These are phyloP conservation scores for Chondrosia reniformis DNA, from an alignment of 37 sponge, comb jelly and placozoan genomes.

Conservation along the genomic window DNA sequence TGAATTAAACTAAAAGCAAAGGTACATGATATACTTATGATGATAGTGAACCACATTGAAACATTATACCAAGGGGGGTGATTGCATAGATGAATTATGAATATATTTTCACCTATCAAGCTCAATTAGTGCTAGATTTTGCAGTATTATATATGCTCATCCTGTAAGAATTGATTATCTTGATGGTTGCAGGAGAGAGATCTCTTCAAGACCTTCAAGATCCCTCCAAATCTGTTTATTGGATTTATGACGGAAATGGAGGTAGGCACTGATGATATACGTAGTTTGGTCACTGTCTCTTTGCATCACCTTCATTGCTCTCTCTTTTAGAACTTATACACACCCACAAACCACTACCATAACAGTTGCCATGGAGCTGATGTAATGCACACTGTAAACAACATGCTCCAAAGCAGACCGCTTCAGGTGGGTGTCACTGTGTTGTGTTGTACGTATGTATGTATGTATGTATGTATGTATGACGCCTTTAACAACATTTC, in stretches of 20 bases:
- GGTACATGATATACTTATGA: too few relatives aligned
- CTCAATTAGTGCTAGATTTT: too few relatives aligned
- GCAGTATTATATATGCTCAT: too few relatives aligned
- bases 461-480: neutral
- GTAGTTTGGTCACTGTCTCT: neutral
- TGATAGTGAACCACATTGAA: too few relatives aligned
- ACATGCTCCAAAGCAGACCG: conserved; percentile 51
- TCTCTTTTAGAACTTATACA: conserved; percentile 45
- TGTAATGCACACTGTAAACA: conserved; percentile 75
- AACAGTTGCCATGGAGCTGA: conserved; percentile 86
- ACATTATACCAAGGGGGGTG: too few relatives aligned
- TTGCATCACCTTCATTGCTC: neutral
- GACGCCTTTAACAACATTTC: neutral
- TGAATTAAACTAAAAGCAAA: too few relatives aligned
- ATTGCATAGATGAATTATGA: too few relatives aligned
- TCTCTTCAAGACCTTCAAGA: conserved; percentile 67
- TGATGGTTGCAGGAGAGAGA: conserved; percentile 16
- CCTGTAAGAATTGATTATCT: too few relatives aligned
- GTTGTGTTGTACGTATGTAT: neutral
- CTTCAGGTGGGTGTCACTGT: conserved; percentile 47
- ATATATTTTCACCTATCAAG: too few relatives aligned
- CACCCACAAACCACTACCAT: conserved; percentile 80
- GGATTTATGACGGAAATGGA: conserved; percentile 72
- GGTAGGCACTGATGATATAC: conserved; percentile 29
- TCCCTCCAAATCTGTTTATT: conserved; percentile 57